Base-by-base conservation (phyloP, 2,888 invertebrate species). In the Fragum fragum region DNA sequence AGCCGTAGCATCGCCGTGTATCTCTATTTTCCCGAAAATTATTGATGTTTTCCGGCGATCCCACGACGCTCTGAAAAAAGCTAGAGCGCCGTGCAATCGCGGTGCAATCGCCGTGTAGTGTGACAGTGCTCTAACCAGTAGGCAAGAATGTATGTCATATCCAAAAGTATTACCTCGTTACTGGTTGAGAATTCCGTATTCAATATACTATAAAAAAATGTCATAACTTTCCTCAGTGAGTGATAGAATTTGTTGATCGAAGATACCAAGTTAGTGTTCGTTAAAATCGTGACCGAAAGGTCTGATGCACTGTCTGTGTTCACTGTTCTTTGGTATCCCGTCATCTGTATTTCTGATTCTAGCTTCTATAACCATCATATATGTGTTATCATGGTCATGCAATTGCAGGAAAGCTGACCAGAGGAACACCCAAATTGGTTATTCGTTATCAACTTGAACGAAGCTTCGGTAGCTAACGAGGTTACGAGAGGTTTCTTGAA, bases 391-490 rank as follows among this genome's bases (percentile, higher is more conserved):
- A 3, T 63, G 72, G 29, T 79, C 79, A 23, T 79, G 26, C 5
- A 79, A 18, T 21, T 32, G 29, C 79, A 79, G 9, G 26, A 36
- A 1, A 18, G 28, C 0, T 70, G 29, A 3, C 21, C 32, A 0
- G 66, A 18, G 1, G 71, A 32, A 47, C 79, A 80, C 6, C 75
- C 79, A 28, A 80, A 80, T 2, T 75, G 79, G 5, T 75, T 26
- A 29, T 75, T 52, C 59, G 26, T 11, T 52, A 18, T 26, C 7
- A 79, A 28, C 1, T 52, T 32, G 21, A 73, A 52, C 14, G 73
- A 57, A 1, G 29, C 28, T 21, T 57, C 32, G 9, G 73, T n/a
- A 32, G 69, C 73, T 69, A 73, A 39, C 16, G 36, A 47, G 55
- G 73, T 36, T 36, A 9, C 3, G 32, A 36, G 32, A 9, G n/a